A percentile compares a stretch with the other conserved stretches of the same genome.
phyloP scores from a whole-genome alignment of 2,113 vertebrate genomes.

The Plectropomus leopardus region DNA sequence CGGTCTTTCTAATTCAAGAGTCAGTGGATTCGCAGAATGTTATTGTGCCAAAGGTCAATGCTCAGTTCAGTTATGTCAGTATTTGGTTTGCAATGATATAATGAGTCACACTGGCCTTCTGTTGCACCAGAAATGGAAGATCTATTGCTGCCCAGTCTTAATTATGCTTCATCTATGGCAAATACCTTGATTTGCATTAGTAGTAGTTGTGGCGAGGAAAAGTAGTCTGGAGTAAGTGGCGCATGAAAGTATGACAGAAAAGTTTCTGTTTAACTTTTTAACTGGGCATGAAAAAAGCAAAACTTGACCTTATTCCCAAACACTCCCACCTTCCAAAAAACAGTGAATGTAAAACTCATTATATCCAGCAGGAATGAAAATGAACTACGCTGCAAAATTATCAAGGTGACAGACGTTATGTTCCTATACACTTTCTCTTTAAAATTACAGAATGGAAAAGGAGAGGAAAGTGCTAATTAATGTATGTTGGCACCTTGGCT shows the following conservation, averaged over 20 bases:
- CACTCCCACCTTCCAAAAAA: constrained; percentile 74
- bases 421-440: constrained; percentile 57
- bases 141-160: constrained; percentile 37
- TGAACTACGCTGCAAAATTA: constrained; percentile 72
- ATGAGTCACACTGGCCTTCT: constrained; percentile 9
- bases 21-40: constrained; percentile 16
- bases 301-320: constrained; percentile 69
- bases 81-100: constrained; percentile 18
- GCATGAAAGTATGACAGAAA: constrained; percentile 65
- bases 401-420: constrained; percentile 77
- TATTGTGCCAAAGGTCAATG: constrained; percentile 44
- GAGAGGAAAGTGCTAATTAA: constrained; percentile 64
- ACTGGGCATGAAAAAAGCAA: constrained; percentile 52
- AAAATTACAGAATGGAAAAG: constrained; percentile 75
- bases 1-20: constrained; percentile 12
- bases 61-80: constrained; percentile 14
- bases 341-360: constrained; percentile 81
- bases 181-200: constrained; percentile 52
- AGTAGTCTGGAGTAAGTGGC: constrained; percentile 59
- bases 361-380: constrained; percentile 77
- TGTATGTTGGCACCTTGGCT: constrained; percentile 54
- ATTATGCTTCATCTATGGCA: constrained; percentile 45
- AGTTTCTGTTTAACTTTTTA: constrained; percentile 76
- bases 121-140: constrained; percentile 28
- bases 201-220: constrained; percentile 44